phyloP scores from a whole-genome alignment of 2,888 invertebrate genomes.

The Noctua comes region DNA sequence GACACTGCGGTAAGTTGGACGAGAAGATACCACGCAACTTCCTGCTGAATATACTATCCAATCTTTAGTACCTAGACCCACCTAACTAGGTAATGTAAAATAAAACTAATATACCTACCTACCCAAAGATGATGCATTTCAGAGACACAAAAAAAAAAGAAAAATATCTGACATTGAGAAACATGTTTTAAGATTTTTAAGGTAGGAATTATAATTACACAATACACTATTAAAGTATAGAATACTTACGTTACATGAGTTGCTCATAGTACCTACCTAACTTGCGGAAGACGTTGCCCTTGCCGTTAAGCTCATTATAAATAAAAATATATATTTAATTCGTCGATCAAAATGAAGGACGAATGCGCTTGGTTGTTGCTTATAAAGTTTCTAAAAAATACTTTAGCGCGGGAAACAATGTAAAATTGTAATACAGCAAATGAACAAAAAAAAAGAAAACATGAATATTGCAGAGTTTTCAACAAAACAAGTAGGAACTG shows the following conservation, averaged over 20 bases:
- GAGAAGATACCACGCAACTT: too few species aligned
- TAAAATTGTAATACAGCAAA: not conserved
- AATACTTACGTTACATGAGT: constrained; percentile 22
- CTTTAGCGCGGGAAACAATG: not conserved
- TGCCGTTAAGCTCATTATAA: constrained; percentile 44
- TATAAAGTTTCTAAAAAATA: constrained; percentile 9
- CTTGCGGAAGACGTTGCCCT: constrained; percentile 43
- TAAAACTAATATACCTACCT: not conserved
- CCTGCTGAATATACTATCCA: not conserved
- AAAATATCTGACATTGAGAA: constrained; percentile 10
- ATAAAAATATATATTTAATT: constrained; percentile 8
- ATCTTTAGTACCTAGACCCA: too few species aligned
- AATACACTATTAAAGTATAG: constrained; percentile 48
- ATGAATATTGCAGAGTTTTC: not conserved
- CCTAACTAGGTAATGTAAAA: not conserved
- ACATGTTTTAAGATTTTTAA: constrained; percentile 23
- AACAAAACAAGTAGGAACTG: not conserved
- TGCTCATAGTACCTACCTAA: constrained; percentile 41
- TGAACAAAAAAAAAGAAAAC: not conserved
- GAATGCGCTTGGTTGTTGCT: not conserved
- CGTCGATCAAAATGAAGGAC: constrained; percentile 49
- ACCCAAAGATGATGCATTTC: not conserved
- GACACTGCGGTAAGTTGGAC: too few species aligned
- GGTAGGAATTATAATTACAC: constrained; percentile 12
- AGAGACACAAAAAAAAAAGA: not conserved